Conservation (phyloP, 2,113 vertebrate genomes). For the Psittacula cyanocephala region DNA sequence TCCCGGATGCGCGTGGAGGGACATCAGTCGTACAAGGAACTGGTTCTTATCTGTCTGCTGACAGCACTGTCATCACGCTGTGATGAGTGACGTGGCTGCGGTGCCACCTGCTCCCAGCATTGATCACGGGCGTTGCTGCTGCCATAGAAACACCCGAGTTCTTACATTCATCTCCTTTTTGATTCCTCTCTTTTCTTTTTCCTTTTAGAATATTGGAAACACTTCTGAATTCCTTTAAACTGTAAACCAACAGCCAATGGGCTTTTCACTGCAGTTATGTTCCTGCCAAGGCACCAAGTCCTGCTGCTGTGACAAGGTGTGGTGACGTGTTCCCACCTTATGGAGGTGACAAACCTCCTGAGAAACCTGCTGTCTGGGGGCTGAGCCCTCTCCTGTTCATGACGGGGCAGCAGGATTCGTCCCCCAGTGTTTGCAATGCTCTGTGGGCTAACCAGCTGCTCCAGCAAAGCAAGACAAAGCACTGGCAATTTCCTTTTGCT, state of each 20-base stretch:
- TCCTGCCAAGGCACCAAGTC: not conserved
- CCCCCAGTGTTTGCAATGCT: not conserved
- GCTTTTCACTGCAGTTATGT: accelerated
- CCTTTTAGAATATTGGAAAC: not conserved
- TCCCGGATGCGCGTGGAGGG: not conserved
- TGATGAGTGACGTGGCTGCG: not conserved
- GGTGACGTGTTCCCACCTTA: not conserved
- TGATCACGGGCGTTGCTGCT: conserved; percentile 30
- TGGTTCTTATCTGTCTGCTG: conserved; percentile 27
- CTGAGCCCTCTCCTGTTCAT: not conserved
- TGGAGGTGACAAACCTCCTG: accelerated
- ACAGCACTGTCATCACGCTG: conserved; percentile 46
- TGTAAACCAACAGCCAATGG: not conserved
- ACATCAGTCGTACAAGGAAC: not conserved
- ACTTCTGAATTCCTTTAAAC: not conserved
- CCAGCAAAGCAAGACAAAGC: conserved; percentile 2
- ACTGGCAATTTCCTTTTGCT: conserved; percentile 15
- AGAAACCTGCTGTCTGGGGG: not conserved
- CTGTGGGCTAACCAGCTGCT: not conserved
- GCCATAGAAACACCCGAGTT: conserved; percentile 58
- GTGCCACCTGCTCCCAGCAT: conserved; percentile 29
- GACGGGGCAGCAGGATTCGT: not conserved
- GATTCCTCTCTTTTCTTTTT: not conserved
- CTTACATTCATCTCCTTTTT: conserved; percentile 22
- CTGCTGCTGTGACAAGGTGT: not conserved